These are phyloP conservation scores for Coreoperca whiteheadi DNA, from an alignment of 2,113 vertebrate species.

Conservation along the genomic window DNA sequence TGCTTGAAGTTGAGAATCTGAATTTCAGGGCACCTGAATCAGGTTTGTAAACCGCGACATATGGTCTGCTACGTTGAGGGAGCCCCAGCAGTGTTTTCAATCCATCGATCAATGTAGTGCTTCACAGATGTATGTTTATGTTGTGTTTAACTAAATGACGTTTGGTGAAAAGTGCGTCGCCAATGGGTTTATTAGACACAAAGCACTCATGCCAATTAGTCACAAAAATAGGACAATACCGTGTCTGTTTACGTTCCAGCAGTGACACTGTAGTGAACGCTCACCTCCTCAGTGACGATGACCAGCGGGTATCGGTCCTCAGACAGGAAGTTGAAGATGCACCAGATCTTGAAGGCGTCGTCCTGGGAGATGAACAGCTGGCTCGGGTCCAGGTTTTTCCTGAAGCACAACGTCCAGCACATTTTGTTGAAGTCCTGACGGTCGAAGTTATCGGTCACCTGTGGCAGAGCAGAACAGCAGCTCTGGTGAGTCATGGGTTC, in stretches of 20 bases:
- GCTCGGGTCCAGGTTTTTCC: conserved; percentile 91
- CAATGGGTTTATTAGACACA: neutral
- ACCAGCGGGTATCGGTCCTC: conserved; percentile 95
- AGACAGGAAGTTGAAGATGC: conserved; percentile 98
- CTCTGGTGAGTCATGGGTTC: neutral
- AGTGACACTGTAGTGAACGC: neutral
- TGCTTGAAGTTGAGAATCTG: neutral
- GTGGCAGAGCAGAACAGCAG: conserved; percentile 25
- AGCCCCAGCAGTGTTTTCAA: too few relatives aligned
- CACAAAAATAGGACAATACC: neutral
- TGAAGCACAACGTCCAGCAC: conserved; percentile 96
- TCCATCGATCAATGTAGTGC: too few relatives aligned
- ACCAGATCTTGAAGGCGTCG: conserved; percentile 97
- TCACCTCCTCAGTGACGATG: conserved; percentile 97
- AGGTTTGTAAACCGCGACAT: too few relatives aligned
- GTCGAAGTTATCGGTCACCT: conserved; percentile 95
- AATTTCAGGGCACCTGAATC: too few relatives aligned
- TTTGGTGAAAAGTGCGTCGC: neutral
- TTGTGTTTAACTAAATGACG: neutral
- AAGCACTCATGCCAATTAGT: neutral
- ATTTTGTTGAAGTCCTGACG: conserved; percentile 95
- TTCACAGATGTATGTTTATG: too few relatives aligned
- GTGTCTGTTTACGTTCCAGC: too few relatives aligned
- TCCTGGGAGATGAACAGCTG: conserved; percentile 90
- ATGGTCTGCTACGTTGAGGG: too few relatives aligned